Evolutionary conservation across 2,797 vertebrate species (phyloP).

Genomic region (Darevskia mixta): DNA sequence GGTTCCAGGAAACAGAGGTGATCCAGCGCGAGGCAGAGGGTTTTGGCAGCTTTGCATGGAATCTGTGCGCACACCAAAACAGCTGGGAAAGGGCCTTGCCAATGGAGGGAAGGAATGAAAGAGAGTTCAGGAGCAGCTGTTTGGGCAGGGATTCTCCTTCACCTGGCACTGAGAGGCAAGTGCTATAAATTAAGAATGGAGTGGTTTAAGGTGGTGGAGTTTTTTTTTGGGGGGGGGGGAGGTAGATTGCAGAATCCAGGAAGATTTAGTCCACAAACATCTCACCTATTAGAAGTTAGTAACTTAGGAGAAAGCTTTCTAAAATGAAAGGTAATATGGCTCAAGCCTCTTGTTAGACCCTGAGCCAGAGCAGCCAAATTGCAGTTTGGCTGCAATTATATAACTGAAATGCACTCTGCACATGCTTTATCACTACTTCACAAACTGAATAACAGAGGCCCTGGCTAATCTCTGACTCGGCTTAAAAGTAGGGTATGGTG

Average conservation of each 20-base stretch:
- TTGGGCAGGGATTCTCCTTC: not conserved
- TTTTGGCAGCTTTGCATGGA: conserved; percentile 21
- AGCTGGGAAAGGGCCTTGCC: conserved; percentile 16
- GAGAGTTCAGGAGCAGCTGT: not conserved
- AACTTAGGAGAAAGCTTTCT: not conserved
- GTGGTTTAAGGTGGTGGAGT: not conserved
- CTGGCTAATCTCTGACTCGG: not conserved
- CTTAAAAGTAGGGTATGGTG: not conserved
- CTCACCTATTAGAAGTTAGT: not conserved
- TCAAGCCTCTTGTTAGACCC: not conserved
- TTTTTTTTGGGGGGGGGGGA: too few relatives aligned
- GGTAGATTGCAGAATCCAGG: not conserved
- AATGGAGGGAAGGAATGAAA: not conserved
- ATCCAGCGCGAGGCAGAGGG: not conserved
- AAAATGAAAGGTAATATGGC: not conserved
- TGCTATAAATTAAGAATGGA: not conserved
- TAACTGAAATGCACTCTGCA: not conserved
- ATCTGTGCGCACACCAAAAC: conserved; percentile 22
- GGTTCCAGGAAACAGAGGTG: conserved; percentile 5
- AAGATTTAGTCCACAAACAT: too few relatives aligned
- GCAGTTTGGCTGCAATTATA: not conserved
- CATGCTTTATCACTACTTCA: not conserved
- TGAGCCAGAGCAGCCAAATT: not conserved
- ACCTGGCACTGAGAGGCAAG: not conserved
- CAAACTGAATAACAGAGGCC: not conserved